Evolutionary conservation across 2,113 vertebrate genomes (phyloP), one percentile per base, ranked within the genome.

Genomic region (Polypterus senegalus): DNA sequence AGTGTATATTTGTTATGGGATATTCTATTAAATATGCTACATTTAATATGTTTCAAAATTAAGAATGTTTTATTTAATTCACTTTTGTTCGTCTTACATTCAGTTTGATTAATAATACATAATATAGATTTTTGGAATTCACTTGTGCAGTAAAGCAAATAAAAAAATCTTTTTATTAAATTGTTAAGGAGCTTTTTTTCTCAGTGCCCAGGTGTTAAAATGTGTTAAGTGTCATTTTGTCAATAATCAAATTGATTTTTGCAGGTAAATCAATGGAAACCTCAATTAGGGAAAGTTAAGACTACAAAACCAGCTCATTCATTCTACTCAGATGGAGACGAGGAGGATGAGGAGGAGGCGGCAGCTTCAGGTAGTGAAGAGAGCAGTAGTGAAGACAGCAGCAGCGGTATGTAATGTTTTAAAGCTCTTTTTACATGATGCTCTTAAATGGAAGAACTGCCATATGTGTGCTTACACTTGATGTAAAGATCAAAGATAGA

Each of bases 311-410:
- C 86, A 53, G 62, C 61, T 11, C 86, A 91, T 57, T 91, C 91
- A 69, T 99, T 98, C 74, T 98, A 97, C 73, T 97, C 96, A 2
- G 92, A 90, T 47, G 87, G 87, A 47, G 88, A 86, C 49, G 87
- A 86, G 10, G 84, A 86, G 7, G 85, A 91, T 0, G 82, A 91
- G 3, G 88, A 89, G 7, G 77, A 85, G 2, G 85, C 84, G 56
- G 89, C 87, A 61, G 60, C 70, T 9, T 58, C 7, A 9, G 57
- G 52, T 7, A 63, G 56, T 4, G 48, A 47, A 45, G 70, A 49
- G 1, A 77, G 78, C 4, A 80, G 74, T 49, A 77, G 66, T 62
- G 74, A 71, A 67, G 70, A 73, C 47, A 85, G 86, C 69, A 75
- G 79, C 58, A 80, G 85, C 73, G 67, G 61, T 45, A 72, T 27